Percentiles rank a stretch among this genome's conserved stretches.
phyloP scores from a whole-genome alignment of 2,113 vertebrate genomes.

The Dasypus novemcinctus region DNA sequence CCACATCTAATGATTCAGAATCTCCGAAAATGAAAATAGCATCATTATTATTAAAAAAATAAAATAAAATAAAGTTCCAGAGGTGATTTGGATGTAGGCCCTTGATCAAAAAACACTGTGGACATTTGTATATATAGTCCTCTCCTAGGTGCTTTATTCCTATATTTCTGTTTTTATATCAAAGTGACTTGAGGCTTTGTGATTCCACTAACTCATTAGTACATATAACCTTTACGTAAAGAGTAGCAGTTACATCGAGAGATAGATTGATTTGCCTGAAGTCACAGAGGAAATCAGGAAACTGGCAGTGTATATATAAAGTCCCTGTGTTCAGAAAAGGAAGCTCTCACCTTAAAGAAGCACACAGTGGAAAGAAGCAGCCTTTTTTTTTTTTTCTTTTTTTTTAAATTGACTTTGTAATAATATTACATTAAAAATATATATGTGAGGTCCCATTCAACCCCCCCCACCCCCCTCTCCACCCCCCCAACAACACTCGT shows the following conservation, averaged over 20 bases:
- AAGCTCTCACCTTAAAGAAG: background rate
- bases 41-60: background rate
- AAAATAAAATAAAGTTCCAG: background rate
- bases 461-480: no score
- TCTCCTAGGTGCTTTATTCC: background rate
- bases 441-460: no score
- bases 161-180: background rate
- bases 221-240: background rate
- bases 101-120: background rate
- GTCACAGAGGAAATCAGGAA: background rate
- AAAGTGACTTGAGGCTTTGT: background rate
- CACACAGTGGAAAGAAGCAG: background rate
- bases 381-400: no score
- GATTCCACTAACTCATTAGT: background rate
- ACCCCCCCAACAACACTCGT: no score
- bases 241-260: background rate
- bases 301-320: background rate
- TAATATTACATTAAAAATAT: no score
- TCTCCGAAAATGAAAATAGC: background rate
- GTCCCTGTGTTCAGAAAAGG: background rate
- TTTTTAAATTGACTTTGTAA: no score
- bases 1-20: background rate
- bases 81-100: background rate
- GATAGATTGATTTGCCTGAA: background rate
- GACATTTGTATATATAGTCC: background rate